A percentile compares a stretch with the other conserved stretches of the same genome.
phyloP scores from a whole-genome alignment of 1,140 invertebrate species.

The Protaetia brevitarsis region DNA sequence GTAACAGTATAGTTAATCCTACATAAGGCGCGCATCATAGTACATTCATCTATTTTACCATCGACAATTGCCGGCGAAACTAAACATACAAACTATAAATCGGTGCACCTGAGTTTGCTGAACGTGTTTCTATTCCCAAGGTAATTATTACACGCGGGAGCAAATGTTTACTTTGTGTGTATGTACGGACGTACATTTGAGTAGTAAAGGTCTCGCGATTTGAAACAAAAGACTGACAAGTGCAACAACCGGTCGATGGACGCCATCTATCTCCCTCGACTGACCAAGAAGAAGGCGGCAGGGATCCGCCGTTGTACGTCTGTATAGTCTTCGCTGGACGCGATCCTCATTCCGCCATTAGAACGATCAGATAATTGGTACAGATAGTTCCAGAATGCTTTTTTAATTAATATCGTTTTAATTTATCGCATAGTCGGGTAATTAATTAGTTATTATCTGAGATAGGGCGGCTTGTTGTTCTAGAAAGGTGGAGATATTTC shows the following conservation, averaged over 20 bases:
- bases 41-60: not conserved
- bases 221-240: slow-evolving; percentile 46
- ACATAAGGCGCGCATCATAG: too few relatives aligned
- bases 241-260: slow-evolving; percentile 45
- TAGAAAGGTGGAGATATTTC: too few relatives aligned
- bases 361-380: not conserved
- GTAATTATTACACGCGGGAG: slow-evolving; percentile 46
- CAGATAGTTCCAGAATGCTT: not conserved
- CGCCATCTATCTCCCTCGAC: slow-evolving; percentile 10
- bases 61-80: slow-evolving; percentile 5
- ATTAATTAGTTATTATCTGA: not conserved
- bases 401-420: slow-evolving; percentile 1
- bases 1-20: too few relatives aligned
- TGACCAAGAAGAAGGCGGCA: too few relatives aligned
- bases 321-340: not conserved
- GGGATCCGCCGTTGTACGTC: too few relatives aligned
- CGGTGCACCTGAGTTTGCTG: slow-evolving; percentile 31
- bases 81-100: slow-evolving; percentile 25
- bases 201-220: slow-evolving; percentile 42
- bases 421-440: not conserved
- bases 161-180: slow-evolving; percentile 42
- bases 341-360: not conserved
- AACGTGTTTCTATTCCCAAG: slow-evolving; percentile 41
- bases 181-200: slow-evolving; percentile 38
- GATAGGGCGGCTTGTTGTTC: too few relatives aligned